A percentile compares a stretch with the other conserved stretches of the same genome.
These are phyloP conservation scores for Taenaris catops DNA, from an alignment of 2,888 invertebrate species.

Conservation along the genomic window DNA sequence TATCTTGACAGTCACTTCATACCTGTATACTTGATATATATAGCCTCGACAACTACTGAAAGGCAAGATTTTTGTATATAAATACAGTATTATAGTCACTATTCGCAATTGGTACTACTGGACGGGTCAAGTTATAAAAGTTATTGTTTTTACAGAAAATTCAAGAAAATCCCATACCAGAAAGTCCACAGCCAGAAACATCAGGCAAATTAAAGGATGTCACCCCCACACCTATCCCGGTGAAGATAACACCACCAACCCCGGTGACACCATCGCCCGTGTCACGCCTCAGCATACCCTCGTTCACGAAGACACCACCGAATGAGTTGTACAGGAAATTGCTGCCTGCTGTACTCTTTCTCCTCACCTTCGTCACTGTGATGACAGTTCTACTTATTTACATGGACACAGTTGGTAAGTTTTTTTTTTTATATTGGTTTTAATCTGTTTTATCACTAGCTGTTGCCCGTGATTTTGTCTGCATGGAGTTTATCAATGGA, in stretches of 20 bases:
- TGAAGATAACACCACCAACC: constrained; percentile 26
- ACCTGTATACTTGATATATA: too few relatives aligned
- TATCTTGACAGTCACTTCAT: too few relatives aligned
- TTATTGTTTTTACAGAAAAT: constrained; percentile 41
- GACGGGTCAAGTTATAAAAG: not conserved
- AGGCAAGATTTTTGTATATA: too few relatives aligned
- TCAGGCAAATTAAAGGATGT: constrained; percentile 36
- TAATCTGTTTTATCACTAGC: not conserved
- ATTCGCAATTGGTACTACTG: too few relatives aligned
- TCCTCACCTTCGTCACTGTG: constrained; percentile 89
- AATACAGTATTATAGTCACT: not conserved
- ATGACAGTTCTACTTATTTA: constrained; percentile 89
- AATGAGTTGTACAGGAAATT: constrained; percentile 72
- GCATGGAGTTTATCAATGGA: not conserved
- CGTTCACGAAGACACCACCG: constrained; percentile 58
- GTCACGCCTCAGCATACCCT: constrained; percentile 40
- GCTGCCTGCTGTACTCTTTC: constrained; percentile 85
- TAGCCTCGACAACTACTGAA: too few relatives aligned
- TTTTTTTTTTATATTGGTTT: not conserved
- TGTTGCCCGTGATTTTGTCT: not conserved
- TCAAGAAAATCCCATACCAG: constrained; percentile 35
- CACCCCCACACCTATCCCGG: constrained; percentile 27
- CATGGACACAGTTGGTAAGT: constrained; percentile 89
- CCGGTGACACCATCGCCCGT: constrained; percentile 30
- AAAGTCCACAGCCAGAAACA: constrained; percentile 17